phyloP scores from a whole-genome alignment of 2,797 vertebrate genomes.

The Macroramphosus scolopax region DNA sequence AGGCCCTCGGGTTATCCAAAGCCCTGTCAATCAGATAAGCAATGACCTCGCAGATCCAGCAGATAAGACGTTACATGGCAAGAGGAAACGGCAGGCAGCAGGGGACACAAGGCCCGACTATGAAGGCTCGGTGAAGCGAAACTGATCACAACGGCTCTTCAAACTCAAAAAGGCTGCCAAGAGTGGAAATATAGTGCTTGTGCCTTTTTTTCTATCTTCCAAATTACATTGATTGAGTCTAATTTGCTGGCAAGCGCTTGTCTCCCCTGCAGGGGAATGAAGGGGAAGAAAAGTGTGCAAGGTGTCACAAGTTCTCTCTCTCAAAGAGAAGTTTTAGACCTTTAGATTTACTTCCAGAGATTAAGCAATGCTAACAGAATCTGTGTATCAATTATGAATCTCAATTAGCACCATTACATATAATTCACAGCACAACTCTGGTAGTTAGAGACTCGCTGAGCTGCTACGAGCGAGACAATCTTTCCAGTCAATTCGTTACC shows the following conservation, averaged over 20 bases:
- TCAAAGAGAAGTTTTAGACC: constrained; percentile 5
- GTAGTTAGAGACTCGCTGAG: constrained; percentile 28
- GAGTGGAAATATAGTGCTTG: constrained; percentile 46
- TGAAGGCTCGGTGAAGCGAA: constrained; percentile 65
- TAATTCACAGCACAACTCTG: too few relatives aligned
- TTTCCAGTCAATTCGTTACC: constrained; percentile 62
- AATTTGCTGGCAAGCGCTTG: constrained; percentile 23
- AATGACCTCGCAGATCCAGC: constrained; percentile 67
- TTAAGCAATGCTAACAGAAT: too few relatives aligned
- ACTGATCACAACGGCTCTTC: constrained; percentile 66
- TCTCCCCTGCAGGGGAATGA: constrained; percentile 12
- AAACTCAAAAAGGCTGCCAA: constrained; percentile 51
- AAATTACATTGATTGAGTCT: constrained; percentile 43
- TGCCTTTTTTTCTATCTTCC: constrained; percentile 25
- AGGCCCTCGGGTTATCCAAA: constrained; percentile 69
- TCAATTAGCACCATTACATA: too few relatives aligned
- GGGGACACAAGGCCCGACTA: constrained; percentile 66
- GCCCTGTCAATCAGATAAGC: constrained; percentile 78
- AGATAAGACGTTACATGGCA: constrained; percentile 71
- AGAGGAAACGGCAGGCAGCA: constrained; percentile 68
- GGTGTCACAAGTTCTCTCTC: constrained; percentile 13
- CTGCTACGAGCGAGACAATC: constrained; percentile 50
- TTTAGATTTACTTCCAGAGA: too few relatives aligned
- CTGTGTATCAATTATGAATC: background rate
- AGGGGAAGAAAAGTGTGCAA: constrained; percentile 10